Base-by-base conservation (phyloP, 2,113 vertebrate species). In the Siniperca chuatsi region DNA sequence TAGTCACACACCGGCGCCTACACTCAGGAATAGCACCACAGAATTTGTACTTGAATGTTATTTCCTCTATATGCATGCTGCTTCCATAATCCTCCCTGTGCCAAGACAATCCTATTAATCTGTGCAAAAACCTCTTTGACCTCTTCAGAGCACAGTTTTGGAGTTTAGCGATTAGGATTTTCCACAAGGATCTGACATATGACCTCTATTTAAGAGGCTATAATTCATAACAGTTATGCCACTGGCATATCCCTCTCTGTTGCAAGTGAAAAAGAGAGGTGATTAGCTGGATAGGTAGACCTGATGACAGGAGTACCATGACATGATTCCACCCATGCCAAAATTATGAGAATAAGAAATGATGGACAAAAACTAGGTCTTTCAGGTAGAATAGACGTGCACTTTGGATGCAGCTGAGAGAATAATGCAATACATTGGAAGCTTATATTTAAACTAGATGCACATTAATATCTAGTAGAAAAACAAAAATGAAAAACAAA, bases 71-170 rank as follows among this genome's bases (percentile, higher is more conserved):
- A 84, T 77, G 40, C 64, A 72, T 80, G 42, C 29, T 10, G 29
- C 61, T 75, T 64, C 52, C 18, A 82, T 81, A 73, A 90, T 85
- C 78, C 72, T 76, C 66, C 76, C 61, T 13, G 8, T 83, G 46
- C 64, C 58, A 81, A 78, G 58, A 86, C 69, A 72, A 82, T 70
- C 67, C 71, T 37, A 46, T 75, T 77, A 82, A 79, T 87, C 77
- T 74, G 44, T 40, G 66, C 13, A 82, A 76, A 86, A 75, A 44
- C 15, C 0, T 75, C 54, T 57, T 29, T 85, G 83, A 84, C 87
- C 75, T 82, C 77, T 61, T 8, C 61, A 33, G 40, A 70, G 71
- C 66, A 72, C 52, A 0, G 37, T 77, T 82, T 79, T 23, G 8
- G 15, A 80, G 75, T 77, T 16, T 0, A 80, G 64, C 1, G 2